phyloP scores from a whole-genome alignment of 53 echinoderm and acorn worm genomes.

The Paracentrotus lividus region DNA sequence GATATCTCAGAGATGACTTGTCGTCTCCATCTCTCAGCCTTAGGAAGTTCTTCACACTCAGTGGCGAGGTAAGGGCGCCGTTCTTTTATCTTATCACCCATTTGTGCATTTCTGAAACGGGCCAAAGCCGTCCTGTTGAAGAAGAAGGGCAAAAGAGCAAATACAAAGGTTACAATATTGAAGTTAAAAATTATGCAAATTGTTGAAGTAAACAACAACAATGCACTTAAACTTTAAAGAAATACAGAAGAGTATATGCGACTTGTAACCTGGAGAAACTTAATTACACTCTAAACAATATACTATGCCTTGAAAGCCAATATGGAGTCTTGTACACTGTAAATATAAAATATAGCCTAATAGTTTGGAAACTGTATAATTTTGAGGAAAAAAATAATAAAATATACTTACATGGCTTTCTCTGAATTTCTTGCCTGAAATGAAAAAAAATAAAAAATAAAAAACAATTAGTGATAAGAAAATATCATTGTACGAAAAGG shows the following conservation, averaged over 20 bases:
- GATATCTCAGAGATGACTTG: slow-evolving; percentile 97
- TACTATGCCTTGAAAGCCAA: too few species aligned
- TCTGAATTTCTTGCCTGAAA: slow-evolving; percentile 95
- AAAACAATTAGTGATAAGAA: neutral
- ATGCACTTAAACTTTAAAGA: neutral
- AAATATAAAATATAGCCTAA: too few species aligned
- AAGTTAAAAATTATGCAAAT: neutral
- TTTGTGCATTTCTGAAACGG: slow-evolving; percentile 90
- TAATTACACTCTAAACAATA: neutral
- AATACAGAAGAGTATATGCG: neutral
- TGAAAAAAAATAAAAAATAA: slow-evolving; percentile 39
- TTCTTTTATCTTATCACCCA: slow-evolving; percentile 88
- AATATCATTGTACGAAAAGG: too few species aligned
- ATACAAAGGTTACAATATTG: neutral
- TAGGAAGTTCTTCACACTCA: slow-evolving; percentile 93
- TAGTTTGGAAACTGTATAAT: too few species aligned
- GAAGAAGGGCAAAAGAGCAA: neutral
- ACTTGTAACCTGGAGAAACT: too few species aligned
- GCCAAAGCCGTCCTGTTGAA: slow-evolving; percentile 93
- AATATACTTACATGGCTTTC: slow-evolving; percentile 96
- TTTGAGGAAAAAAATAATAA: too few species aligned
- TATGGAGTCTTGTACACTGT: too few species aligned
- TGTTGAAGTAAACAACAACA: neutral
- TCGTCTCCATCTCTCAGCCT: slow-evolving; percentile 97
- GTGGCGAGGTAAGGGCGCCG: slow-evolving; percentile 94